Percentiles rank a stretch among this genome's conserved stretches.
Evolutionary conservation across 1,140 invertebrate species (phyloP).

Genomic region (Drosophila orena): DNA sequence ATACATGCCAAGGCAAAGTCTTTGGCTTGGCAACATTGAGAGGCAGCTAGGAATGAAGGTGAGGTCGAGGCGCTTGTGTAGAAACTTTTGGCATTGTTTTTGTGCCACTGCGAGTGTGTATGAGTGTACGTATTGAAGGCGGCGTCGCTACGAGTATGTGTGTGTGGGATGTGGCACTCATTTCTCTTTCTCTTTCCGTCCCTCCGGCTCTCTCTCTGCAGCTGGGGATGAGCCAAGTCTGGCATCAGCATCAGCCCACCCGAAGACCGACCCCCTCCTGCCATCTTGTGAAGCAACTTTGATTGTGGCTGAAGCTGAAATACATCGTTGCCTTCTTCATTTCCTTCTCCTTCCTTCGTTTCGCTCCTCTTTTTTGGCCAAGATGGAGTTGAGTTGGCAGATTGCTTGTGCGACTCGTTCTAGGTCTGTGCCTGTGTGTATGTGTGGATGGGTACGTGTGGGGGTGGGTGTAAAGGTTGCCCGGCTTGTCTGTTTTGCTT

Average conservation of each 20-base stretch:
- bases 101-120: constrained; percentile 59
- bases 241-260: constrained; percentile 37
- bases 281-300: constrained; percentile 65
- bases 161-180: constrained; percentile 31
- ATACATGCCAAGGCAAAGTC: constrained; percentile 63
- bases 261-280: constrained; percentile 34
- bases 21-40: constrained; percentile 79
- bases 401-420: constrained; percentile 44
- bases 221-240: constrained; percentile 76
- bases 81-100: constrained; percentile 83
- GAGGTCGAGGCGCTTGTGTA: constrained; percentile 66
- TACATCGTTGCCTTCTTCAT: constrained; percentile 69
- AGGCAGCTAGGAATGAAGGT: constrained; percentile 63
- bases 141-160: constrained; percentile 19
- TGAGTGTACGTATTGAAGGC: constrained; percentile 12
- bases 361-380: constrained; percentile 69
- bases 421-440: constrained; percentile 28
- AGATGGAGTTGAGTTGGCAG: constrained; percentile 73
- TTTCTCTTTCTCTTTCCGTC: constrained; percentile 26
- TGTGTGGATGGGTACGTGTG: constrained; percentile 21
- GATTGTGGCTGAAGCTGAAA: constrained; percentile 77
- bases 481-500: constrained; percentile 73
- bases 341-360: constrained; percentile 32
- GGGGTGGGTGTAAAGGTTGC: constrained; percentile 38
- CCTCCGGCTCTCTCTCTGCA: constrained; percentile 30